phyloP scores from a whole-genome alignment of 1,140 invertebrate genomes.

The Lysiphlebus fabarum region DNA sequence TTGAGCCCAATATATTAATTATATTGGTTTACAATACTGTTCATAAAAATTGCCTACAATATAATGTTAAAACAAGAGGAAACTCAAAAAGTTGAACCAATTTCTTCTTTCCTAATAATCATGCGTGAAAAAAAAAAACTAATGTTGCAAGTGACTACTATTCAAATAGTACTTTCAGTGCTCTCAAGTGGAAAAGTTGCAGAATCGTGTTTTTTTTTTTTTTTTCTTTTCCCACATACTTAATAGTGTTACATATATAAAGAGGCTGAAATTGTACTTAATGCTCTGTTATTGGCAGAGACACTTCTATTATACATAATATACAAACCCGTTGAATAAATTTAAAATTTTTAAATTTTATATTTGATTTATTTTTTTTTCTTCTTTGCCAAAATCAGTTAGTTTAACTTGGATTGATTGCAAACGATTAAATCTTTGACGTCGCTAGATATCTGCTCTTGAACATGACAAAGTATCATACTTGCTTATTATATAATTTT shows the following conservation, averaged over 20 bases:
- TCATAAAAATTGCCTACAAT: slow-evolving; percentile 50
- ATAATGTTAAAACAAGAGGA: slow-evolving; percentile 3
- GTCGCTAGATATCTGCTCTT: slow-evolving; percentile 12
- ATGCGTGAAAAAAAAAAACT: slow-evolving; percentile 54
- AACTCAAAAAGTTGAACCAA: slow-evolving; percentile 17
- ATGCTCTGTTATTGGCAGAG: slow-evolving; percentile 46
- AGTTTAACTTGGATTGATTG: slow-evolving; percentile 1
- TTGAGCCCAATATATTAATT: too few species aligned
- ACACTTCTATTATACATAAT: slow-evolving; percentile 22
- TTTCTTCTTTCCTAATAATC: slow-evolving; percentile 45
- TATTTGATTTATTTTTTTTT: neutral
- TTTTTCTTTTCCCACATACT: slow-evolving; percentile 2
- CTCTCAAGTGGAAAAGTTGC: slow-evolving; percentile 50
- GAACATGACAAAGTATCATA: slow-evolving; percentile 1
- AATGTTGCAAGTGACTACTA: slow-evolving; percentile 38
- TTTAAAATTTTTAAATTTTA: slow-evolving; percentile 1
- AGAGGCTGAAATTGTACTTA: slow-evolving; percentile 27
- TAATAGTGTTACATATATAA: neutral
- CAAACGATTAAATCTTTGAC: slow-evolving; percentile 12
- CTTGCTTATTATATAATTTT: slow-evolving; percentile 1
- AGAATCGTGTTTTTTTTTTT: slow-evolving; percentile 15
- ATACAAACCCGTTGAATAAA: neutral
- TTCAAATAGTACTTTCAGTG: slow-evolving; percentile 56
- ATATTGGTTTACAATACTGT: slow-evolving; percentile 35
- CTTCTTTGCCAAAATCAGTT: neutral